phyloP scores from a whole-genome alignment of 2,888 invertebrate species.

The Baronia brevicornis region DNA sequence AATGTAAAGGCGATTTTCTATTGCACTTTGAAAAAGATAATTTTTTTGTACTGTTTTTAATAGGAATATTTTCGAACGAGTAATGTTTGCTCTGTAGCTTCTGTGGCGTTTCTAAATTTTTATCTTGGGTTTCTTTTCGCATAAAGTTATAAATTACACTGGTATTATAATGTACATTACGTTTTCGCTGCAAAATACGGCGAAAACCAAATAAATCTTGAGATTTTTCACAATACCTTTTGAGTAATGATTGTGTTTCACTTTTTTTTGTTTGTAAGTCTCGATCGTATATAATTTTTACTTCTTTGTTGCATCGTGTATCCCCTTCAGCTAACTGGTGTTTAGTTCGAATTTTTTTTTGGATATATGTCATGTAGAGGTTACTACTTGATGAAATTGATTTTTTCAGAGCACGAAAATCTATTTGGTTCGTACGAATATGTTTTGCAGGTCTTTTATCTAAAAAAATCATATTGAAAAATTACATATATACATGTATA shows the following conservation, averaged over 20 bases:
- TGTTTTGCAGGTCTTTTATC: too few species aligned
- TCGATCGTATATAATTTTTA: conserved; percentile 8
- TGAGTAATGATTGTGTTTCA: not conserved
- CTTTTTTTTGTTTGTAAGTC: conserved; percentile 2
- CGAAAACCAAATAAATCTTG: conserved; percentile 12
- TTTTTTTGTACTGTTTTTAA: conserved; percentile 10
- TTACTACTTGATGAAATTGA: too few species aligned
- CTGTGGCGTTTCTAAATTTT: conserved; percentile 4
- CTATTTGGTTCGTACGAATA: too few species aligned
- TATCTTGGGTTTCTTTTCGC: conserved; percentile 3
- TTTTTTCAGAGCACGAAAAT: too few species aligned
- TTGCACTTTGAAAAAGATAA: conserved; percentile 5
- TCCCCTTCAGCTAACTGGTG: not conserved
- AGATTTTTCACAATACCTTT: conserved; percentile 2
- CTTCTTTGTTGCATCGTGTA: conserved; percentile 2
- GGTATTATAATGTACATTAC: conserved; percentile 10
- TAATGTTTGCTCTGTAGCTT: conserved; percentile 11
- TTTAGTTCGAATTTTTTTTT: too few species aligned
- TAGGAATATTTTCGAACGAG: conserved; percentile 8
- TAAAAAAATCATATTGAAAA: too few species aligned
- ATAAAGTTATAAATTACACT: conserved; percentile 14
- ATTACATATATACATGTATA: too few species aligned
- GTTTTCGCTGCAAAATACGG: conserved; percentile 7
- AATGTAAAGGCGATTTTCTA: conserved; percentile 5
- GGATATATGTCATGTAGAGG: too few species aligned